Percentiles rank a stretch among this genome's conserved stretches.
Evolutionary conservation across 2,888 invertebrate species (phyloP).

Genomic region (Byasa hedistus): DNA sequence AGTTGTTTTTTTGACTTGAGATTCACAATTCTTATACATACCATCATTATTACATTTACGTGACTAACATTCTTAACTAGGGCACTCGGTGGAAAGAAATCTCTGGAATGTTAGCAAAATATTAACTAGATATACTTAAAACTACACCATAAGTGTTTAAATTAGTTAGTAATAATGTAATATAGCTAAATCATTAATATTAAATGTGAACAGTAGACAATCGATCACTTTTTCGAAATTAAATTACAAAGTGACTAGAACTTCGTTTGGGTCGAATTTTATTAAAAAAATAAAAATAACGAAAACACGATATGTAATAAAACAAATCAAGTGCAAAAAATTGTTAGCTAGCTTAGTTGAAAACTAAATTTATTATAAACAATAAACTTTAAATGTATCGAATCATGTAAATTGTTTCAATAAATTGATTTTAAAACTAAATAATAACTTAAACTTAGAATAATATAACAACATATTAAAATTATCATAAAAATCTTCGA

Average conservation of each 20-base stretch:
- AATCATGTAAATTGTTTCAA: neutral
- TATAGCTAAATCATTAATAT: neutral
- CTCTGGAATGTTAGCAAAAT: neutral
- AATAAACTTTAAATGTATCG: neutral
- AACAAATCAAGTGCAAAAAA: too few species aligned
- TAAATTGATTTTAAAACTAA: conserved; percentile 9
- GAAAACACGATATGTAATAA: too few species aligned
- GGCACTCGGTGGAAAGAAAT: conserved; percentile 54
- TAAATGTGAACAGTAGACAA: neutral
- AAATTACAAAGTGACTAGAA: too few species aligned
- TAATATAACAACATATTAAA: neutral
- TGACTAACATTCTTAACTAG: conserved; percentile 58
- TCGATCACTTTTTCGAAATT: too few species aligned
- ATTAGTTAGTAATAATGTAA: neutral
- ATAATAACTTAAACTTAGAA: conserved; percentile 3
- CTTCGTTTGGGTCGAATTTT: too few species aligned
- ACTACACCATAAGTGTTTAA: neutral
- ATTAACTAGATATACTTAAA: neutral
- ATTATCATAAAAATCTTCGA: neutral
- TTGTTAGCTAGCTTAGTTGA: too few species aligned
- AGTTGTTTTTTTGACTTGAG: conserved; percentile 58
- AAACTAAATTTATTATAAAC: neutral
- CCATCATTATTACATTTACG: conserved; percentile 49
- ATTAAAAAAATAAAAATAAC: too few species aligned
- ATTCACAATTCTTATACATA: conserved; percentile 53